phyloP scores from a whole-genome alignment of 2,797 vertebrate species.

The Setipinna tenuifilis region DNA sequence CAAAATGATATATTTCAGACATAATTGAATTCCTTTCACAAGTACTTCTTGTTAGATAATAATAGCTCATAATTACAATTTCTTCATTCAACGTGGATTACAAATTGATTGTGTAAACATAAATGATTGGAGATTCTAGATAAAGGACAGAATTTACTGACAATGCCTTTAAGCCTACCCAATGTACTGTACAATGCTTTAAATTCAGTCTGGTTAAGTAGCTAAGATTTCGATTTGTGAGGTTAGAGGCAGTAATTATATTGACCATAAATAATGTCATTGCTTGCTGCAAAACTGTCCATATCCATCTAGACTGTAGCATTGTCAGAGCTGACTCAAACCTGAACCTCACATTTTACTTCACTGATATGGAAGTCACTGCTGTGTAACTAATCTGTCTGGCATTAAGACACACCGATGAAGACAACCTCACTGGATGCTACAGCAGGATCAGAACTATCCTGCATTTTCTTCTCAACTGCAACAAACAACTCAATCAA shows the following conservation, averaged over 20 bases:
- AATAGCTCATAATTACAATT: not conserved
- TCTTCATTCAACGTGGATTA: slow-evolving; percentile 26
- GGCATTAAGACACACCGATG: not conserved
- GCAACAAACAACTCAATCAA: slow-evolving; percentile 66
- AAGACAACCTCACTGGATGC: not conserved
- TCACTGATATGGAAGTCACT: slow-evolving; percentile 3
- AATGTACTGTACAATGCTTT: not conserved
- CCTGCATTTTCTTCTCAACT: slow-evolving; percentile 47
- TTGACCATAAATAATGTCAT: not conserved
- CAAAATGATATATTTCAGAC: slow-evolving; percentile 68
- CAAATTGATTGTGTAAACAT: slow-evolving; percentile 25
- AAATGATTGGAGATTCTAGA: slow-evolving; percentile 24
- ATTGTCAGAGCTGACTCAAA: not conserved
- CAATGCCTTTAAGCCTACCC: slow-evolving; percentile 4
- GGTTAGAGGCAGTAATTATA: not conserved
- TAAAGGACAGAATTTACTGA: not conserved
- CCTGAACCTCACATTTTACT: not conserved
- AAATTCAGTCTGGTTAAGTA: not conserved
- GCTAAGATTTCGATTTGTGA: not conserved
- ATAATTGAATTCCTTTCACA: slow-evolving; percentile 50
- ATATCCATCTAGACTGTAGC: not conserved
- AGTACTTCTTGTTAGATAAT: slow-evolving; percentile 43
- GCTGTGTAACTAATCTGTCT: not conserved
- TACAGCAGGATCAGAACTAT: not conserved
- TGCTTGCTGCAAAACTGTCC: not conserved